Evolutionary conservation across 2,888 invertebrate genomes (phyloP).

Genomic region (Drosophila differens): DNA sequence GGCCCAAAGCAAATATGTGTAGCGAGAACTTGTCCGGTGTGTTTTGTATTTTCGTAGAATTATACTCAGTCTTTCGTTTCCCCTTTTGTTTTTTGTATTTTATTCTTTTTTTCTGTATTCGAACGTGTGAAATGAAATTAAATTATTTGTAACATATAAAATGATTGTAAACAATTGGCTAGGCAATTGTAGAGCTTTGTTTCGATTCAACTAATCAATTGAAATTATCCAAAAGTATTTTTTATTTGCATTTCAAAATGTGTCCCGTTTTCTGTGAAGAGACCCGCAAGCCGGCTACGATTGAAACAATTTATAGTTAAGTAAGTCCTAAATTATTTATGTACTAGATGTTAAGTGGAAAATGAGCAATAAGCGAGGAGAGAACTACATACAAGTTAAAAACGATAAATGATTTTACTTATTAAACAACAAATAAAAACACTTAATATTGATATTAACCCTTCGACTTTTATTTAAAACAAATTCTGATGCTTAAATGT

Average conservation of each 20-base stretch:
- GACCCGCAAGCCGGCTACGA: conserved; percentile 32
- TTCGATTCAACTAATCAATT: conserved; percentile 42
- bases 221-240: conserved; percentile 70
- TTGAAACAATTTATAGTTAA: conserved; percentile 45
- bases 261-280: conserved; percentile 29
- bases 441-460: conserved; percentile 35
- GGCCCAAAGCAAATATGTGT: conserved; percentile 7
- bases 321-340: conserved; percentile 67
- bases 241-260: conserved; percentile 34
- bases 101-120: conserved; percentile 1
- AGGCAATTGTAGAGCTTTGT: conserved; percentile 26
- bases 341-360: conserved; percentile 57
- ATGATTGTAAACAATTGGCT: conserved; percentile 29
- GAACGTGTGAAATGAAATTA: conserved; percentile 9
- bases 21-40: conserved; percentile 9
- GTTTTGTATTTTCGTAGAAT: conserved; percentile 12
- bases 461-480: not conserved
- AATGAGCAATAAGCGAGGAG: conserved; percentile 35
- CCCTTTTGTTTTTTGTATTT: not conserved
- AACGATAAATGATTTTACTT: conserved; percentile 64
- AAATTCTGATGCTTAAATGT: not conserved
- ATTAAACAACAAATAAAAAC: conserved; percentile 49
- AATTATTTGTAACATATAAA: conserved; percentile 34
- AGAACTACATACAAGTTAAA: conserved; percentile 37
- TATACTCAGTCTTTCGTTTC: conserved; percentile 17